Base-by-base conservation (phyloP, 2,888 invertebrate species). In the Netelia virgata region DNA sequence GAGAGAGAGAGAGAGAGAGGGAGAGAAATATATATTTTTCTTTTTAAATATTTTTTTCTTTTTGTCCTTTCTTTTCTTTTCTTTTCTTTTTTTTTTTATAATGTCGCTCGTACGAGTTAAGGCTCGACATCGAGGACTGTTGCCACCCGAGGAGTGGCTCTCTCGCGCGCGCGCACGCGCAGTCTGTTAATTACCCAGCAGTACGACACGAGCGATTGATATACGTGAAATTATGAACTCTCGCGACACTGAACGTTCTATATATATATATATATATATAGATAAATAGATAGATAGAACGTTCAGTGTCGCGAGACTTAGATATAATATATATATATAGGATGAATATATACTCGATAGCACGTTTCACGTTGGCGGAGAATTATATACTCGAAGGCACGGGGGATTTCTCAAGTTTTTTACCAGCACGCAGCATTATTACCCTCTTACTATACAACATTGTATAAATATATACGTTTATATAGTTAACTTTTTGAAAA, bases 201-300 rank as follows among this genome's bases (percentile, higher is more conserved):
- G 64, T 64, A 59, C 11, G 53, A 53, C 43, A 23, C 74, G 69
- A 69, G 47, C 74, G 55, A 55, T 81, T 75, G 75, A 75, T 82
- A 53, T 41, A 74, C 74, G 73, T 61, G 50, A 82, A 76, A 76
- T 82, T 82, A 76, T 64, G 69, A 69, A 75, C 75, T 75, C 61
- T 66, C 43, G 18, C 73, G 59, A 47, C 36, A 68, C 73, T 73
- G 14, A 47, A 47, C 14, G 14, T 47, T 47, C 47, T 47, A 47
- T 47, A 47, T 47, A 14, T 47, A 1, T 47, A 11, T 47, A 47
- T 10, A 47, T 47, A 41, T 41, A 41, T 41, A 41, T 41, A n/a
- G n/a, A n/a, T n/a, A n/a, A n/a, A 47, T 47, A 47, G 1, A 8
- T 47, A 47, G 1, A 47, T 47, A 47, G 11, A 47, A 47, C 14